Evolutionary conservation across 2,113 vertebrate species (phyloP).

Genomic region (Formicarius rufipectus): DNA sequence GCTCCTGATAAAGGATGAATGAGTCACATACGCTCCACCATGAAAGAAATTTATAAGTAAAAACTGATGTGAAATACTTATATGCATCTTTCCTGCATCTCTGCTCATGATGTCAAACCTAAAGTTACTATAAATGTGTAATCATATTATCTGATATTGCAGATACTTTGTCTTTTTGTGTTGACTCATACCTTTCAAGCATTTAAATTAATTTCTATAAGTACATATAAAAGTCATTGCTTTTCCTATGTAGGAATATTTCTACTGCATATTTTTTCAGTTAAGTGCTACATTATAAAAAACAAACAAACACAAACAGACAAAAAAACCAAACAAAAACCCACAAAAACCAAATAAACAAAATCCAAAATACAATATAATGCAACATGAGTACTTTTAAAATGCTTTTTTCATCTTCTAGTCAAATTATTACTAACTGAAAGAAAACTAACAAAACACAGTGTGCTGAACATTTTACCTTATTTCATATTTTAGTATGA

Average conservation of each 20-base stretch:
- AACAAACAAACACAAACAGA: too few species aligned
- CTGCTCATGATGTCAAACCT: neutral
- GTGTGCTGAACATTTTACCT: neutral
- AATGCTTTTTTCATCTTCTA: neutral
- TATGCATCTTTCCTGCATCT: too few species aligned
- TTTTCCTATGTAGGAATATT: constrained; percentile 39
- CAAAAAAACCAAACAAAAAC: too few species aligned
- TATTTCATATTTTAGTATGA: neutral
- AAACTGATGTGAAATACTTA: too few species aligned
- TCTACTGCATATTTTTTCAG: constrained; percentile 10
- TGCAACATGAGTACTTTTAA: neutral
- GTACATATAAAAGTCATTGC: neutral
- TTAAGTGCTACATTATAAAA: neutral
- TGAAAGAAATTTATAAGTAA: too few species aligned
- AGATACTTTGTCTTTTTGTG: neutral
- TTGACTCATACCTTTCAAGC: neutral
- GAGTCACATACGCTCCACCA: too few species aligned
- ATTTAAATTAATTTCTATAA: constrained; percentile 3
- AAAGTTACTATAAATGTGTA: neutral
- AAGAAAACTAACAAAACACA: neutral
- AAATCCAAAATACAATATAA: neutral
- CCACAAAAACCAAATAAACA: too few species aligned
- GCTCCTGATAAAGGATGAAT: neutral
- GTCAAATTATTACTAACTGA: neutral
- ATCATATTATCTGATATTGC: neutral